Conservation (phyloP, 2,888 invertebrate species). For the Thera britannica region DNA sequence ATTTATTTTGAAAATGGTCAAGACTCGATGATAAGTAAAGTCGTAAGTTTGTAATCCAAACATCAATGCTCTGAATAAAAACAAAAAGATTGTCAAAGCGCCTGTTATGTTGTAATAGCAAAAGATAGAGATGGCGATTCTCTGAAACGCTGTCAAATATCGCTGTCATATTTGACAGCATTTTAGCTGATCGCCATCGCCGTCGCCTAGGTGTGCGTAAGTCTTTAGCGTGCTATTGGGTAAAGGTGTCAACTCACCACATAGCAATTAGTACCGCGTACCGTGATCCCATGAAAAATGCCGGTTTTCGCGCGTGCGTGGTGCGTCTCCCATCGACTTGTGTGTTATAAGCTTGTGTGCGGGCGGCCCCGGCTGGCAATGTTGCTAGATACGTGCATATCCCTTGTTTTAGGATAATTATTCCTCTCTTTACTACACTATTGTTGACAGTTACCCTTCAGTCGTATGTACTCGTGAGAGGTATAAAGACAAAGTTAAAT, state of each 20-base stretch:
- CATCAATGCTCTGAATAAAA: not conserved
- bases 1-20: too few species aligned
- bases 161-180: too few species aligned
- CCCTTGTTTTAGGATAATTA: conserved; percentile 13
- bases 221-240: conserved; percentile 5
- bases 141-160: too few species aligned
- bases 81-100: not conserved
- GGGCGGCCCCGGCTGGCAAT: conserved; percentile 17
- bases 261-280: conserved; percentile 21
- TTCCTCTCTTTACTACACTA: too few species aligned
- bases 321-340: conserved; percentile 27
- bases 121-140: too few species aligned
- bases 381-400: conserved; percentile 17
- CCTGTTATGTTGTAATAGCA: conserved; percentile 8
- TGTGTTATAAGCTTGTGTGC: conserved; percentile 3
- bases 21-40: not conserved
- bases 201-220: too few species aligned
- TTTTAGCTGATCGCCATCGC: too few species aligned
- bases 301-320: conserved; percentile 28
- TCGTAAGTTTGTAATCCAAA: not conserved
- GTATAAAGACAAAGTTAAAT: too few species aligned
- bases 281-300: conserved; percentile 28
- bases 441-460: too few species aligned
- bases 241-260: conserved; percentile 30
- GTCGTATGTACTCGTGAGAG: too few species aligned